Conservation (phyloP, 92 coral and sea anemone genomes). For the Epizoanthus illoricatus region DNA sequence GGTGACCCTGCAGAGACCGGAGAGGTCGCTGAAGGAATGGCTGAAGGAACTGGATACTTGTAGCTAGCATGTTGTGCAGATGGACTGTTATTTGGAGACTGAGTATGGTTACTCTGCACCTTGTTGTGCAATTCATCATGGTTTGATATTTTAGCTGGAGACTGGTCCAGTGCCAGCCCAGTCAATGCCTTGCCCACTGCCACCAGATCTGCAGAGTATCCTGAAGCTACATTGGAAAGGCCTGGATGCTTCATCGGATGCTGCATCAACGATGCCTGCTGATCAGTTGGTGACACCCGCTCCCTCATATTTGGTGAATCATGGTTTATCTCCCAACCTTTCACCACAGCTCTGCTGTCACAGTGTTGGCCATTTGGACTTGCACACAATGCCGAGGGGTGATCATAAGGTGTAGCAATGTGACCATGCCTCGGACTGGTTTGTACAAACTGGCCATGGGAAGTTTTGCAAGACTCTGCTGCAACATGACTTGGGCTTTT, state of each 20-base stretch:
- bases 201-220: constrained; percentile 2
- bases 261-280: neutral
- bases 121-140: neutral
- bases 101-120: neutral
- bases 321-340: neutral
- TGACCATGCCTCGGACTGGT: too few species aligned
- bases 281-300: neutral
- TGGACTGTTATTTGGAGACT: neutral
- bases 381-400: too few species aligned
- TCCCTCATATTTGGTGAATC: neutral
- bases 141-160: neutral
- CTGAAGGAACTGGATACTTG: neutral
- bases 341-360: neutral
- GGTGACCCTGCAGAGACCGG: neutral
- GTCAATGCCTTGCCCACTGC: neutral
- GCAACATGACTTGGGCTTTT: neutral
- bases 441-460: too few species aligned
- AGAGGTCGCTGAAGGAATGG: neutral
- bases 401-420: too few species aligned
- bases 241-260: neutral
- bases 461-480: too few species aligned
- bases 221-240: neutral
- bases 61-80: neutral
- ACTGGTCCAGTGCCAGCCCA: neutral
- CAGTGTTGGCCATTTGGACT: too few species aligned